These are phyloP conservation scores for Campopleginae sp. DNA, from an alignment of 2,888 invertebrate genomes.

Conservation along the genomic window DNA sequence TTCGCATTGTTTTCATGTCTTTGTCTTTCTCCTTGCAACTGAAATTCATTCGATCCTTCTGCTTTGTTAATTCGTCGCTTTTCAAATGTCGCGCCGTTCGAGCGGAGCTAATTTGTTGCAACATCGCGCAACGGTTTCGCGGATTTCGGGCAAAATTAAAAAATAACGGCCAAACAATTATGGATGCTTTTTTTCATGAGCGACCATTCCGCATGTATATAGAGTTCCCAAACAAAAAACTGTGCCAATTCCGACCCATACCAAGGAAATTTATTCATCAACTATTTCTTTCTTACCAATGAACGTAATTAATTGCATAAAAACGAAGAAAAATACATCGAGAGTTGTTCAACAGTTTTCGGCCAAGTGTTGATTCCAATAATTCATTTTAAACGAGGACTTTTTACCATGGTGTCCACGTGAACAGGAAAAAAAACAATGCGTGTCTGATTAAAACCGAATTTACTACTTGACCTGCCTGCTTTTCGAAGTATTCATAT, in stretches of 20 bases:
- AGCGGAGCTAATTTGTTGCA: background rate
- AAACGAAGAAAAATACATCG: no score
- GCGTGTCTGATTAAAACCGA: background rate
- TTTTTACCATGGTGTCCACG: background rate
- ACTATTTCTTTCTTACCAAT: no score
- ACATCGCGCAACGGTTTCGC: background rate
- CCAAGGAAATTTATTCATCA: no score
- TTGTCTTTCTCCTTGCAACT: slow-evolving; percentile 78
- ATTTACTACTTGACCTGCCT: background rate
- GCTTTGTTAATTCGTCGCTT: background rate
- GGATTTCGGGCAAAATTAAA: background rate
- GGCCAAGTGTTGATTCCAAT: background rate
- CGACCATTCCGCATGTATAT: background rate
- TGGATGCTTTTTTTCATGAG: background rate
- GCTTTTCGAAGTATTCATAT: background rate
- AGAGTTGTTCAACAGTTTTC: background rate
- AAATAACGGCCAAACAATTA: background rate
- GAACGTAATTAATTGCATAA: no score
- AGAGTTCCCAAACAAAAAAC: no score
- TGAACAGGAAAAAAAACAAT: background rate
- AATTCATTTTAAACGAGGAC: background rate
- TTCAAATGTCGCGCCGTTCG: background rate
- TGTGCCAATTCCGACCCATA: no score
- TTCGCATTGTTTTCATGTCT: slow-evolving; percentile 75
- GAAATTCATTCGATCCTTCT: background rate